phyloP scores from a whole-genome alignment of 2,113 vertebrate genomes.

The Chitala chitala region DNA sequence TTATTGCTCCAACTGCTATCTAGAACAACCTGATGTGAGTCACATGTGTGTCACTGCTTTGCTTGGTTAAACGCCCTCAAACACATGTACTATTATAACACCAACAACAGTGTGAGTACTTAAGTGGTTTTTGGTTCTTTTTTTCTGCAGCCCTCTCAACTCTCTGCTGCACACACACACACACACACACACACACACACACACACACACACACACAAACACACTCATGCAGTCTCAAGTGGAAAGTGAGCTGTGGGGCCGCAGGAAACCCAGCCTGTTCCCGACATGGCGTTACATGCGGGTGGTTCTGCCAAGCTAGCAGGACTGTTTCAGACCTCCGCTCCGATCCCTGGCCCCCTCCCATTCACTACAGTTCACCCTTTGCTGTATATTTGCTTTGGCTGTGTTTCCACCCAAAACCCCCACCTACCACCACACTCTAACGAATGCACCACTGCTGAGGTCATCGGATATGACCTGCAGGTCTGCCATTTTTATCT shows the following conservation, averaged over 20 bases:
- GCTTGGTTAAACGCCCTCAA: too few relatives aligned
- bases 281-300: too few relatives aligned
- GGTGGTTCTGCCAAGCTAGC: neutral
- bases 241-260: too few relatives aligned
- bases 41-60: neutral
- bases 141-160: neutral
- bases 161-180: neutral
- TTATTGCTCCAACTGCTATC: neutral
- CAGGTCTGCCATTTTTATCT: slow-evolving; percentile 40
- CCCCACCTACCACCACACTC: slow-evolving; percentile 31
- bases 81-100: neutral
- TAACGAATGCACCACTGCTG: slow-evolving; percentile 45
- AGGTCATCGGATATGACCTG: slow-evolving; percentile 50
- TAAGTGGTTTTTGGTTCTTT: neutral
- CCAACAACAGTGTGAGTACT: too few relatives aligned
- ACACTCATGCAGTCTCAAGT: too few relatives aligned
- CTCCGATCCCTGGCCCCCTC: neutral
- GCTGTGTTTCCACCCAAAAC: slow-evolving; percentile 26
- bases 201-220: too few relatives aligned
- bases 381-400: slow-evolving; percentile 46
- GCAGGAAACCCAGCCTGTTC: too few relatives aligned
- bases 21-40: neutral
- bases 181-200: neutral
- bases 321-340: neutral
- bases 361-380: neutral